Conservation (phyloP, 2,888 invertebrate genomes). For the Unio delphinus region DNA sequence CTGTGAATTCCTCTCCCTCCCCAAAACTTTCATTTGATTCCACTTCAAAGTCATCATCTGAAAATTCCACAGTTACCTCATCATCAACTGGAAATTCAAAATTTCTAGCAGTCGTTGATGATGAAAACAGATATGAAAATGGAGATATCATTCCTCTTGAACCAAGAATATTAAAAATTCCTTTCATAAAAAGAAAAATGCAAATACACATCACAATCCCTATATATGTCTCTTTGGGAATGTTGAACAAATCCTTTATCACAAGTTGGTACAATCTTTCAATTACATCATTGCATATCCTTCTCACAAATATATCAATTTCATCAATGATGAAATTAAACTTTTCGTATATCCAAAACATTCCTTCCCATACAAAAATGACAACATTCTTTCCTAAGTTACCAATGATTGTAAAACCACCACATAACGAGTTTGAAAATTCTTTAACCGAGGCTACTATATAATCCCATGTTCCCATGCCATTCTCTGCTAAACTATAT, state of each 20-base stretch:
- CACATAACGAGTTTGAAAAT: conserved; percentile 25
- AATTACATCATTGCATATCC: conserved; percentile 5
- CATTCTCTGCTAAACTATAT: conserved; percentile 25
- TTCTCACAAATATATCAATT: conserved; percentile 19
- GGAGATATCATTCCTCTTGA: conserved; percentile 50
- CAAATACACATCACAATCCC: conserved; percentile 43
- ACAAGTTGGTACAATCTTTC: conserved; percentile 28
- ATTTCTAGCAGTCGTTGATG: conserved; percentile 6
- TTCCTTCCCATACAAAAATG: conserved; percentile 13
- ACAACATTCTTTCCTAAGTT: conserved; percentile 10
- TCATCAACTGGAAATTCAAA: conserved; percentile 17
- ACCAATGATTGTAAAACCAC: conserved; percentile 30
- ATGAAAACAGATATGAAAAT: conserved; percentile 12
- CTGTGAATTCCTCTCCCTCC: conserved; percentile 22
- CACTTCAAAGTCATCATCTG: conserved; percentile 49
- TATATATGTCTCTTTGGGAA: conserved; percentile 54
- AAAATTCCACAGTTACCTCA: conserved; percentile 31
- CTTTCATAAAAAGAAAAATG: conserved; percentile 27
- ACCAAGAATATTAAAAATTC: conserved; percentile 29
- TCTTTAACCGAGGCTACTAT: conserved; percentile 25
- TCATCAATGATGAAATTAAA: conserved; percentile 24
- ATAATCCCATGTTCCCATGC: conserved; percentile 32
- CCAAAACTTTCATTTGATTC: conserved; percentile 28
- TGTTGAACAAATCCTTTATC: conserved; percentile 30
- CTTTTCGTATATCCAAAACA: conserved; percentile 10